Evolutionary conservation across 2,888 invertebrate genomes (phyloP).

Genomic region (Trimorus sp.): DNA sequence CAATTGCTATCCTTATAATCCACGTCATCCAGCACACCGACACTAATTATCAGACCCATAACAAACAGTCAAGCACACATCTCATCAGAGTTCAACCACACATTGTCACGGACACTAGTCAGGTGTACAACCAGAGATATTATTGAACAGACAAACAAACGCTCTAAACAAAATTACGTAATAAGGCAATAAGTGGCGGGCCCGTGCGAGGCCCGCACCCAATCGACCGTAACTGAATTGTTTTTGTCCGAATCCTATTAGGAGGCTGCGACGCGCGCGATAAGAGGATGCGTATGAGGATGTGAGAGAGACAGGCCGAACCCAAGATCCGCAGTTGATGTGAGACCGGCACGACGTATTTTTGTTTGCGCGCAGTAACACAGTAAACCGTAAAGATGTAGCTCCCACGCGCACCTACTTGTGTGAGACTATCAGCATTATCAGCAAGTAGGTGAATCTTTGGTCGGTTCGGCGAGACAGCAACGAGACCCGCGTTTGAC

Average conservation of each 20-base stretch:
- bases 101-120: too few species aligned
- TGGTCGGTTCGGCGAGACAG: slow-evolving; percentile 39
- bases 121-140: too few species aligned
- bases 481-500: slow-evolving; percentile 23
- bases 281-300: slow-evolving; percentile 11
- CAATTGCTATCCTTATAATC: slow-evolving; percentile 33
- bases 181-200: slow-evolving; percentile 23
- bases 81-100: too few species aligned
- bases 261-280: slow-evolving; percentile 1
- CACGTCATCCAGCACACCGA: slow-evolving; percentile 14
- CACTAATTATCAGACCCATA: too few species aligned
- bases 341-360: slow-evolving; percentile 47
- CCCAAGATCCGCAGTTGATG: slow-evolving; percentile 33
- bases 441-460: slow-evolving; percentile 75
- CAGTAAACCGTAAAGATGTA: slow-evolving; percentile 76
- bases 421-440: slow-evolving; percentile 74
- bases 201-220: background rate
- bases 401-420: slow-evolving; percentile 76
- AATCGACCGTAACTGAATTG: slow-evolving; percentile 24
- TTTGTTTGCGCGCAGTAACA: slow-evolving; percentile 52
- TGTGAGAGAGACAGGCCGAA: slow-evolving; percentile 13
- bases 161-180: too few species aligned
- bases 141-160: too few species aligned
- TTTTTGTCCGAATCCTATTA: slow-evolving; percentile 29
- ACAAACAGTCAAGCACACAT: too few species aligned